Evolutionary conservation across 2,797 vertebrate genomes (phyloP).

Genomic region (Hydrolagus colliei): DNA sequence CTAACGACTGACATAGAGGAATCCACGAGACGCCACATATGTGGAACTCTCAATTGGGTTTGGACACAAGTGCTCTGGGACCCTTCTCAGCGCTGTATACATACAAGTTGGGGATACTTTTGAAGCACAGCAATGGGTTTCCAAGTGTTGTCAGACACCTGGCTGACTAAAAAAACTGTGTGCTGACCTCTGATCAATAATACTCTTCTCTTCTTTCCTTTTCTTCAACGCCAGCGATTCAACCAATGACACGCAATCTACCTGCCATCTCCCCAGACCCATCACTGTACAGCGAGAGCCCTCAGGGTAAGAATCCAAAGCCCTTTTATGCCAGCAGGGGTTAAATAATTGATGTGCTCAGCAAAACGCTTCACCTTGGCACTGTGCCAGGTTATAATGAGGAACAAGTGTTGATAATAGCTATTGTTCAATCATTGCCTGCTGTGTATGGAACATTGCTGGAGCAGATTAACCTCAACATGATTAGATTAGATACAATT

Average conservation of each 20-base stretch:
- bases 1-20: too few species aligned
- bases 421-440: neutral
- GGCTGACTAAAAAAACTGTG: too few species aligned
- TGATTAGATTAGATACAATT: slow-evolving; percentile 34
- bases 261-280: slow-evolving; percentile 61
- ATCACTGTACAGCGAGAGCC: slow-evolving; percentile 63
- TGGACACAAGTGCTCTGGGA: too few species aligned
- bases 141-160: too few species aligned
- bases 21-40: too few species aligned
- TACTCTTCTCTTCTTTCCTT: slow-evolving; percentile 39
- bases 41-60: too few species aligned
- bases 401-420: neutral
- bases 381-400: slow-evolving; percentile 6
- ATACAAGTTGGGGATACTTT: too few species aligned
- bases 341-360: slow-evolving; percentile 34
- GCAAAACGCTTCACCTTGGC: slow-evolving; percentile 32
- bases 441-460: slow-evolving; percentile 14
- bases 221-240: slow-evolving; percentile 54
- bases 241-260: slow-evolving; percentile 65
- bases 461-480: slow-evolving; percentile 18
- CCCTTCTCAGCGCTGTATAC: too few species aligned
- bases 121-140: too few species aligned
- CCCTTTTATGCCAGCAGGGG: neutral
- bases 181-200: slow-evolving; percentile 22
- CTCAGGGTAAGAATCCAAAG: slow-evolving; percentile 60